Percentiles rank a stretch among this genome's conserved stretches.
Conservation (phyloP, 2,797 vertebrate species). For the Limosa lapponica region DNA sequence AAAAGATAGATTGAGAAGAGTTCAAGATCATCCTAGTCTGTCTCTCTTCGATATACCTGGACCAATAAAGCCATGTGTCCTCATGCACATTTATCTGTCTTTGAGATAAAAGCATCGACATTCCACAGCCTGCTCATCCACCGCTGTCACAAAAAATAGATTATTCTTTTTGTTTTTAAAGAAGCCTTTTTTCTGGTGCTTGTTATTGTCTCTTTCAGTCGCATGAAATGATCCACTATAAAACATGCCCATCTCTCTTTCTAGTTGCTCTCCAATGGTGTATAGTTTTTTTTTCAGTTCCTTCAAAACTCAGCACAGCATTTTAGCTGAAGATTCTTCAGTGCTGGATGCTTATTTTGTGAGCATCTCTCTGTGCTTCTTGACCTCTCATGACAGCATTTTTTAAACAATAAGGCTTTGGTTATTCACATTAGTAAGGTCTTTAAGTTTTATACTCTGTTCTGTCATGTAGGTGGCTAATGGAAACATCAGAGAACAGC, state of each 20-base stretch:
- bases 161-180: background rate
- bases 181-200: fast-evolving
- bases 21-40: background rate
- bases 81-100: background rate
- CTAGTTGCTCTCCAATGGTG: background rate
- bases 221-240: background rate
- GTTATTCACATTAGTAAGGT: background rate
- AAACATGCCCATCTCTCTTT: background rate
- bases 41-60: background rate
- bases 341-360: background rate
- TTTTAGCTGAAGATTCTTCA: background rate
- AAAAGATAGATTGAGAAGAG: background rate
- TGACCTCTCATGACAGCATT: background rate
- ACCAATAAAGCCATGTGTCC: background rate
- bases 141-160: background rate
- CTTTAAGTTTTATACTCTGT: background rate
- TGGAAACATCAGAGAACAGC: background rate
- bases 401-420: background rate
- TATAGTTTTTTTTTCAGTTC: background rate
- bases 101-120: background rate
- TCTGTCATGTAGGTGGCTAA: background rate
- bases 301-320: background rate
- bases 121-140: background rate
- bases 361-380: background rate
- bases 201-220: background rate